phyloP scores from a whole-genome alignment of 2,888 invertebrate species.

The Agrilus biguttatus region DNA sequence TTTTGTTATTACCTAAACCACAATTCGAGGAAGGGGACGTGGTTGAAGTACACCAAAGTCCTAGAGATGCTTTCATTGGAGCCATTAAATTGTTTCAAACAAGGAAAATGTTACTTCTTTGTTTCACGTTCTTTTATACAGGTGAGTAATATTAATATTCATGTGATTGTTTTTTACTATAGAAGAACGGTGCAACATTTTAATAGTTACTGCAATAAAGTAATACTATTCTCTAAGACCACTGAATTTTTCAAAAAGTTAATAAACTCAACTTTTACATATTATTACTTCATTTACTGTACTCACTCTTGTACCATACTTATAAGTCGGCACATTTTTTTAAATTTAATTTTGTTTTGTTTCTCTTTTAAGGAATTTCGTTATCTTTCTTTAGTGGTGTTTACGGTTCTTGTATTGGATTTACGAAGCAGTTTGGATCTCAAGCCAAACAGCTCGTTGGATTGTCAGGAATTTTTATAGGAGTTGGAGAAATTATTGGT shows the following conservation, averaged over 20 bases:
- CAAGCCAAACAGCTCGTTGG: conserved; percentile 78
- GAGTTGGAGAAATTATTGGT: conserved; percentile 87
- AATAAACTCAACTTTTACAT: too few relatives aligned
- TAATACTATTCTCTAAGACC: too few relatives aligned
- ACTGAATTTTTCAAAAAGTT: too few relatives aligned
- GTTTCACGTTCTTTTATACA: conserved; percentile 79
- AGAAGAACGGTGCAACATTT: too few relatives aligned
- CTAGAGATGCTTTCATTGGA: conserved; percentile 55
- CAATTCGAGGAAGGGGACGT: conserved; percentile 29
- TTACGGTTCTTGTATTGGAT: conserved; percentile 84
- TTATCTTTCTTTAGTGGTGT: conserved; percentile 94
- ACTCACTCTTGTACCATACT: too few relatives aligned
- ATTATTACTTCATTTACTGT: too few relatives aligned
- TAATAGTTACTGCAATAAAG: too few relatives aligned
- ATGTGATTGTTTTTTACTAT: too few relatives aligned
- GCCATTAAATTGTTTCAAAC: conserved; percentile 68
- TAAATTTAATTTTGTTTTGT: too few relatives aligned
- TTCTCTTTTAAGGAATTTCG: conserved; percentile 55
- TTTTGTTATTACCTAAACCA: conserved; percentile 45
- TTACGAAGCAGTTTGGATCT: conserved; percentile 62
- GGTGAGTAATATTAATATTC: conserved; percentile 40
- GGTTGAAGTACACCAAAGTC: conserved; percentile 33
- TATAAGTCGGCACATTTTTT: too few relatives aligned
- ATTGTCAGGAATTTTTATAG: conserved; percentile 86
- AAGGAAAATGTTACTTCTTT: conserved; percentile 69